Conservation (phyloP, 2,888 invertebrate species). For the Cheiracanthium punctorium region DNA sequence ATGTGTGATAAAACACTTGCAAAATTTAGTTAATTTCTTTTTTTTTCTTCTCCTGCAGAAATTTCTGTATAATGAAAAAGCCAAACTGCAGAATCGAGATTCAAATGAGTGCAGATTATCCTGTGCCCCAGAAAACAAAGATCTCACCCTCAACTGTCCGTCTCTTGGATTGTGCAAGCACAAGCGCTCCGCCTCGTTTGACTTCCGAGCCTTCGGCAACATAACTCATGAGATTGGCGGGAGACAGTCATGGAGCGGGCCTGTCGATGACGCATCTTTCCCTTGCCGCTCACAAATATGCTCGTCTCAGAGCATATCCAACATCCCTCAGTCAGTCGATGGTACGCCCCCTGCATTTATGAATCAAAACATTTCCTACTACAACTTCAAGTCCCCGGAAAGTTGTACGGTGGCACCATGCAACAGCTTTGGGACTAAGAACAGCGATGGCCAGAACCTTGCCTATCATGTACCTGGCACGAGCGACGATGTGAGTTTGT, state of each 20-base stretch:
- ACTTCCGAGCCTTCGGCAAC: conserved; percentile 57
- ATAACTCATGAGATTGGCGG: conserved; percentile 43
- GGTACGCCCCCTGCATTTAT: not conserved
- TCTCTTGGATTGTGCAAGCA: conserved; percentile 55
- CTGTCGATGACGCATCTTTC: conserved; percentile 30
- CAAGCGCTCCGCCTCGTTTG: conserved; percentile 65
- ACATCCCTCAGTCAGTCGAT: conserved; percentile 29
- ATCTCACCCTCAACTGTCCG: conserved; percentile 31
- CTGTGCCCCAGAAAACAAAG: conserved; percentile 20
- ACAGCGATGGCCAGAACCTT: not conserved
- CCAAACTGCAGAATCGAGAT: not conserved
- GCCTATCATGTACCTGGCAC: not conserved
- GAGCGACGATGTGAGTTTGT: not conserved
- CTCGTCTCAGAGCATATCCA: conserved; percentile 57
- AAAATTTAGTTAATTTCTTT: not conserved
- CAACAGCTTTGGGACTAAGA: not conserved
- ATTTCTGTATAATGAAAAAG: not conserved
- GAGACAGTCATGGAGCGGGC: conserved; percentile 55
- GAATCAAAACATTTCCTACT: conserved; percentile 17
- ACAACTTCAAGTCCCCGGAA: not conserved
- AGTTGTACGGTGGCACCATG: not conserved
- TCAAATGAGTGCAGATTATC: conserved; percentile 23
- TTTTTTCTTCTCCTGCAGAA: not conserved
- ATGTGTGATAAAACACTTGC: no score
- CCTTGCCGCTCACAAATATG: conserved; percentile 34